Evolutionary conservation across 2,797 vertebrate genomes (phyloP).

Genomic region (Hypotaenidia okinawae): DNA sequence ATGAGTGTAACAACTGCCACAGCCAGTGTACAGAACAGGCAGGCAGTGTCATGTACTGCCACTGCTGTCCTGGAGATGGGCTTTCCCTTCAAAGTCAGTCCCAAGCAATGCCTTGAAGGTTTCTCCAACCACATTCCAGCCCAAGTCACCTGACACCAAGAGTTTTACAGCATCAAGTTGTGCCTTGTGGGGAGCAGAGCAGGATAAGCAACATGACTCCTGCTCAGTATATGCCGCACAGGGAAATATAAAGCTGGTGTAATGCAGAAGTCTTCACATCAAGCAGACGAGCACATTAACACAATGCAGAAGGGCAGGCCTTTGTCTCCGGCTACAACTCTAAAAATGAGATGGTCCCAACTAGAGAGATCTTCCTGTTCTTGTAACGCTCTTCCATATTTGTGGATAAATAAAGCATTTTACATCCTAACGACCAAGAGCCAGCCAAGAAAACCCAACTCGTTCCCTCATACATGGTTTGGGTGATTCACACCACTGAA

Average conservation of each 20-base stretch:
- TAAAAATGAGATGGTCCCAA: neutral
- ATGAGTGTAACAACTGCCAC: no score
- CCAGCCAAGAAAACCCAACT: neutral
- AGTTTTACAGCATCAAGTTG: no score
- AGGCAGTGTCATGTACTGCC: neutral
- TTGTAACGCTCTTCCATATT: fast-evolving
- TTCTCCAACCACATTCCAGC: neutral
- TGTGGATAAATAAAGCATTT: neutral
- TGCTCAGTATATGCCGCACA: fast-evolving
- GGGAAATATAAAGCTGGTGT: neutral
- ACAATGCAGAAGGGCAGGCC: neutral
- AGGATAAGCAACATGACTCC: fast-evolving
- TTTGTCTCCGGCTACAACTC: neutral
- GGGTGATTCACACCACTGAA: neutral
- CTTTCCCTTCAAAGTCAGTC: neutral
- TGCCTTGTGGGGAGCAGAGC: neutral
- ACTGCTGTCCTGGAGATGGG: fast-evolving
- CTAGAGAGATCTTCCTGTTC: neutral
- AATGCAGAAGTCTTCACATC: neutral
- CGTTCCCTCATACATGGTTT: neutral
- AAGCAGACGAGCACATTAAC: neutral
- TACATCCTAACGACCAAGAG: neutral
- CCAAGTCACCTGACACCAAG: neutral
- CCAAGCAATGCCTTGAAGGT: neutral
- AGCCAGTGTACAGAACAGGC: neutral